Evolutionary conservation across 2,113 vertebrate species (phyloP), one percentile per base, ranked within the genome.

Genomic region (Hiodon alosoides): DNA sequence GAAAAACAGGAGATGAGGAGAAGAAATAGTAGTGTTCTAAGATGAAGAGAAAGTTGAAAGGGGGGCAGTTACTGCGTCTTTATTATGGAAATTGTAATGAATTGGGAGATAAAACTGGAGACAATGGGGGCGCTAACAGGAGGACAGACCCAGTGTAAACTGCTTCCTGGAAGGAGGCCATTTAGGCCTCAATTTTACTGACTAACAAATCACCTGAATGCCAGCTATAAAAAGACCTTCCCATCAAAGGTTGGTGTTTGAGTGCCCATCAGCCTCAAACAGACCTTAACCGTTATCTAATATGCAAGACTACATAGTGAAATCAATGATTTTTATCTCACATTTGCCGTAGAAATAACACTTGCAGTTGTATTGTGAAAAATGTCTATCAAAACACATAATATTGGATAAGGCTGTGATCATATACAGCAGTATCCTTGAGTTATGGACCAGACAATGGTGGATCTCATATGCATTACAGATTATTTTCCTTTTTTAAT

Each of bases 41-140:
- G 89, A 90, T 92, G 91, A 90, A 91, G 90, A 90, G 87, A 76
- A 79, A 82, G 77, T 83, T 87, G 85, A 90, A 89, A 90, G 90
- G 90, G 88, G 87, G 85, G 87, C 84, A 90, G 91, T 91, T 90
- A 91, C 90, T 86, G 83, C 73, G 85, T 86, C 89, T 91, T 91
- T 91, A 86, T 90, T 91, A 91, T 76, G 71, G 73, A 60, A 69
- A 73, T 79, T 59, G 65, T 73, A 68, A 69, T 76, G 64, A 76
- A 76, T 61, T 61, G 57, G 60, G 57, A 76, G 71, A 76, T 66
- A 65, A 58, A 31, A 1, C 4, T 47, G 10, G 31, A 64, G 55
- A 69, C 70, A 75, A 75, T 79, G 73, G 73, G 46, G 47, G 4
- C 68, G 5, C 60, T 51, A 51, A 64, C 51, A 50, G 69, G 74